phyloP scores from a whole-genome alignment of 2,888 invertebrate species.

The Zygaena filipendulae region DNA sequence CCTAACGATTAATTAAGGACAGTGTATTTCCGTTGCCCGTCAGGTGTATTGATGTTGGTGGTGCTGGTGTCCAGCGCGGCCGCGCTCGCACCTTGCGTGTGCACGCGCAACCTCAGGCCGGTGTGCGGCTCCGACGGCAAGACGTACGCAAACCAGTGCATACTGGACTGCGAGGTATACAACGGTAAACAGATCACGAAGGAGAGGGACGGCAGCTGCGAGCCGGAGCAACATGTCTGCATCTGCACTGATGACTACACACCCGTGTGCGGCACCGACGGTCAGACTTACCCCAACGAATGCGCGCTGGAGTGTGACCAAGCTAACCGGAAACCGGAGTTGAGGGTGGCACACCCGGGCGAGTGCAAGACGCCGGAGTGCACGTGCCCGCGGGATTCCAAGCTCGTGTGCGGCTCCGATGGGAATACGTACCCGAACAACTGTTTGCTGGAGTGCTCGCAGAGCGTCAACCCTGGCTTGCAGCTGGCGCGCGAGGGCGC shows the following conservation, averaged over 20 bases:
- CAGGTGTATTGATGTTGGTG: neutral
- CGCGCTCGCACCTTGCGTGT: constrained; percentile 15
- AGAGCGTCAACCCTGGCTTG: neutral
- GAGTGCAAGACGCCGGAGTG: neutral
- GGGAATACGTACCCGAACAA: constrained; percentile 70
- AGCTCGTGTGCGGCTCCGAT: constrained; percentile 75
- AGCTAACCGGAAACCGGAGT: no score
- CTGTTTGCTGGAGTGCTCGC: constrained; percentile 2
- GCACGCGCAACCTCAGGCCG: constrained; percentile 20
- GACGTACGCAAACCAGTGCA: constrained; percentile 24
- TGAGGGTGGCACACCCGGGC: constrained; percentile 1
- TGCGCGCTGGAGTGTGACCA: constrained; percentile 20
- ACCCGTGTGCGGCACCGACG: constrained; percentile 23
- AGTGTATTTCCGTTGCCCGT: no score
- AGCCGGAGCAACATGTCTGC: constrained; percentile 8
- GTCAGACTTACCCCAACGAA: constrained; percentile 19
- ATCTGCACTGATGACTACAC: constrained; percentile 11
- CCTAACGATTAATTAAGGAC: no score
- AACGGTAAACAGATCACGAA: constrained; percentile 12
- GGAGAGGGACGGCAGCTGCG: constrained; percentile 13
- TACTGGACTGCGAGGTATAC: constrained; percentile 7
- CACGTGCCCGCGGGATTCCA: constrained; percentile 3
- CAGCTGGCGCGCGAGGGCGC: neutral
- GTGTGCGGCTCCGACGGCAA: constrained; percentile 28
- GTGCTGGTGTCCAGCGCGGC: neutral